Base-by-base conservation (phyloP, 2,888 invertebrate species). In the Marasmarcha lunaedactyla region DNA sequence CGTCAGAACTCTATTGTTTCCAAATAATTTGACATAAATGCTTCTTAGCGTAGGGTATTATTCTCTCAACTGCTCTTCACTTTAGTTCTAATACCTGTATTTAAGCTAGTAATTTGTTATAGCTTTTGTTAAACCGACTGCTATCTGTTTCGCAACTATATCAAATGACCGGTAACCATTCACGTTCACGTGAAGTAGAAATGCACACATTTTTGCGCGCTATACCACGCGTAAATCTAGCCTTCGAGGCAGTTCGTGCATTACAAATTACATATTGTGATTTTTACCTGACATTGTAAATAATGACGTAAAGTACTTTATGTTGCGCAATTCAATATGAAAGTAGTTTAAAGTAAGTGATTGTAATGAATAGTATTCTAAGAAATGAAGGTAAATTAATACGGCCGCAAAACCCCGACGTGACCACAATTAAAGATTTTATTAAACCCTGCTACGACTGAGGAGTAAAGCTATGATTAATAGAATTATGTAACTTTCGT, bases 201-300 rank as follows among this genome's bases (percentile, higher is more conserved):
- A 30, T 30, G 30, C 11, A 9, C 2, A 30, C 2, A 30, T 30
- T 7, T 25, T 7, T 30, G 30, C 11, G 30, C 9, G 30, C 30
- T 20, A 20, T 20, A 7, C 20, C 20, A 7, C 7, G 20, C 20
- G 20, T 20, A 11, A 30, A n/a, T 7, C 30, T 10, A 30, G 30
- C 30, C 30, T 30, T 30, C 30, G 30, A 30, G 10, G 9, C 10
- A 11, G n/a, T 30, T 30, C 30, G 30, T 30, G 30, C 30, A 30
- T 30, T 30, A 30, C 30, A n/a, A 30, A 30, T 30, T 30, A n/a
- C 30, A 30, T 30, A 30, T 11, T 30, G 30, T 30, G 30, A 30
- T 30, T 30, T 30, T 30, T 7, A 11, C 10, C 10, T 30, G 30
- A 30, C 30, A 30, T 30, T 30, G 30, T 30, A 4, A 30, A 30